Evolutionary conservation across 2,113 vertebrate species (phyloP).

Genomic region (Otolemur garnettii): DNA sequence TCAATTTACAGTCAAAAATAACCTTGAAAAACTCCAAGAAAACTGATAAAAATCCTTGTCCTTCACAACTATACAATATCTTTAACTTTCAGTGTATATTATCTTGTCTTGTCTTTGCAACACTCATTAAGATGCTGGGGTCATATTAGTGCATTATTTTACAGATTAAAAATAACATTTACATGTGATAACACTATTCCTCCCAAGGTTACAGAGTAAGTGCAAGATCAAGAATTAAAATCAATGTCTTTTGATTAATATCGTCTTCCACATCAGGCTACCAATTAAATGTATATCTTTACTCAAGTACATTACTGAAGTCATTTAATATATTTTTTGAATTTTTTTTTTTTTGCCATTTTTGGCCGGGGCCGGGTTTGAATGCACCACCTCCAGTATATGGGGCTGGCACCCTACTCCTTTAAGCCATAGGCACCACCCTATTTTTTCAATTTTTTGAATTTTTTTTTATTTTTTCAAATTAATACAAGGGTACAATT

Average conservation of each 20-base stretch:
- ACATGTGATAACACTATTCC: neutral
- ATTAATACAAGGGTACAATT: no score
- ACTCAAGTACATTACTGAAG: neutral
- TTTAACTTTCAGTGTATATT: neutral
- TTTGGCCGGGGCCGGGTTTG: no score
- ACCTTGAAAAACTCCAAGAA: conserved; percentile 4
- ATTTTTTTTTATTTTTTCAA: no score
- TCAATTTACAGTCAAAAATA: conserved; percentile 27
- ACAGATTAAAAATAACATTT: neutral
- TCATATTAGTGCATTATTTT: neutral
- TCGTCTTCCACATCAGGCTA: neutral
- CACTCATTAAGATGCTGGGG: neutral
- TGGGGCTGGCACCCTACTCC: no score
- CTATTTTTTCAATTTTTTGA: no score
- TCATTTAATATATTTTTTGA: neutral
- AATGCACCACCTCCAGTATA: no score
- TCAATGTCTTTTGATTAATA: neutral
- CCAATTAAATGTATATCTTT: neutral
- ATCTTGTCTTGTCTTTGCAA: neutral
- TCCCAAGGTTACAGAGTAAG: conserved; percentile 20
- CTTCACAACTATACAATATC: neutral
- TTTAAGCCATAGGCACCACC: no score
- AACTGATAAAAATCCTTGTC: conserved; percentile 19
- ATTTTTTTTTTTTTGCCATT: no score
- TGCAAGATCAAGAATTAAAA: neutral